These are phyloP conservation scores for Caretta caretta DNA, from an alignment of 2,113 vertebrate genomes.

Conservation along the genomic window DNA sequence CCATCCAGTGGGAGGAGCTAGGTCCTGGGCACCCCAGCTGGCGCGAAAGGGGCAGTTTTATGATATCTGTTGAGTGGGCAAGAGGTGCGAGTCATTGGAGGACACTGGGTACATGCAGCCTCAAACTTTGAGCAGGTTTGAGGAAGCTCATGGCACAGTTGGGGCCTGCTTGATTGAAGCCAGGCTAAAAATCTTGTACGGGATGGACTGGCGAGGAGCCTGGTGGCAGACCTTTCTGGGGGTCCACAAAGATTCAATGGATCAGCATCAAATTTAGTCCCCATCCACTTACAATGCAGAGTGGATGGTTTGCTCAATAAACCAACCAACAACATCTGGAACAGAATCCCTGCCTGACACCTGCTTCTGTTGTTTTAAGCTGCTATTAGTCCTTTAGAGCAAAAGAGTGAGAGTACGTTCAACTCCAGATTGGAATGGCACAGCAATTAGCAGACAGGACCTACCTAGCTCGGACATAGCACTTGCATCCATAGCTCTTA, in stretches of 20 bases:
- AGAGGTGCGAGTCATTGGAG: background rate
- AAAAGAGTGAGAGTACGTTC: no score
- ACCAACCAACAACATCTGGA: background rate
- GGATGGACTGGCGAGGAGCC: background rate
- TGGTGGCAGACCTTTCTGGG: background rate
- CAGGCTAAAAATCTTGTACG: background rate
- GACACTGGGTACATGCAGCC: background rate
- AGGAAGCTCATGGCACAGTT: background rate
- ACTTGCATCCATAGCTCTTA: background rate
- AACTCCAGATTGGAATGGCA: background rate
- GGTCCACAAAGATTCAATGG: background rate
- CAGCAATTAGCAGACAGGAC: background rate
- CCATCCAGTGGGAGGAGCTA: background rate
- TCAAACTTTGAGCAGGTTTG: background rate
- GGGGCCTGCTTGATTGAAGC: background rate
- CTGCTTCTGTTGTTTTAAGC: background rate
- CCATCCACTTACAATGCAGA: background rate
- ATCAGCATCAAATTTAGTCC: background rate
- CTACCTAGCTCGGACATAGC: background rate
- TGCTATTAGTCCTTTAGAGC: no score
- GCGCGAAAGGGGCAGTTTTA: background rate
- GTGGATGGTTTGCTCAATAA: background rate
- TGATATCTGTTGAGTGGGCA: background rate
- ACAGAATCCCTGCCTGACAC: background rate
- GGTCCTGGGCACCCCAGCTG: background rate